phyloP scores from a whole-genome alignment of 1,140 invertebrate genomes.

The Nephotettix cincticeps region DNA sequence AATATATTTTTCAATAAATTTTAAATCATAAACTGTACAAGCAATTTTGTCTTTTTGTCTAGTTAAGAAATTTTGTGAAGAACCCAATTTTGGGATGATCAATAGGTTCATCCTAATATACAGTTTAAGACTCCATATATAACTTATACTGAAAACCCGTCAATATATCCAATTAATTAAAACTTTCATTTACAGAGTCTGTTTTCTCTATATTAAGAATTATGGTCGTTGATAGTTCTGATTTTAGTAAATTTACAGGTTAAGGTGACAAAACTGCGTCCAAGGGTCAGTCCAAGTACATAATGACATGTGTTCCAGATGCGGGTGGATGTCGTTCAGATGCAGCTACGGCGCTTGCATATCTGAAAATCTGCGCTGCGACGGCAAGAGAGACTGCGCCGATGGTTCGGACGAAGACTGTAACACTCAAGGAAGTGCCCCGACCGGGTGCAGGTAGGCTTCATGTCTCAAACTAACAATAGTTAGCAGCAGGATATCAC shows the following conservation, averaged over 20 bases:
- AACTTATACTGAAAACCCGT: not conserved
- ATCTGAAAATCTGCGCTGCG: conserved; percentile 29
- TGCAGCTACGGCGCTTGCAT: conserved; percentile 48
- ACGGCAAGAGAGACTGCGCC: conserved; percentile 30
- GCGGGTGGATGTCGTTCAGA: conserved; percentile 37
- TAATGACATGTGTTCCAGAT: not conserved
- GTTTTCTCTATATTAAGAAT: not conserved
- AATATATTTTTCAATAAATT: no score
- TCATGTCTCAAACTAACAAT: not conserved
- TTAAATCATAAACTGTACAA: no score
- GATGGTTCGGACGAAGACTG: conserved; percentile 35
- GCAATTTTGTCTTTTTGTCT: no score
- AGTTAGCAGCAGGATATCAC: no score
- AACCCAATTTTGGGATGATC: no score
- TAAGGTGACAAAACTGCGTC: not conserved
- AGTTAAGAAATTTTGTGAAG: no score
- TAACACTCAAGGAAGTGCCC: not conserved
- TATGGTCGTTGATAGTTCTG: not conserved
- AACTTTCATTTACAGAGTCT: not conserved
- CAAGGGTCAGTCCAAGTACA: not conserved
- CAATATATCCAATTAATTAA: not conserved
- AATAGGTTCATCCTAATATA: no score
- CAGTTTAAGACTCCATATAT: no score
- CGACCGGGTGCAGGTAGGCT: not conserved
- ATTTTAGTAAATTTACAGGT: not conserved